Evolutionary conservation across 1,140 invertebrate species (phyloP), one percentile per base, ranked within the genome.

Genomic region (Bombus sibiricus): DNA sequence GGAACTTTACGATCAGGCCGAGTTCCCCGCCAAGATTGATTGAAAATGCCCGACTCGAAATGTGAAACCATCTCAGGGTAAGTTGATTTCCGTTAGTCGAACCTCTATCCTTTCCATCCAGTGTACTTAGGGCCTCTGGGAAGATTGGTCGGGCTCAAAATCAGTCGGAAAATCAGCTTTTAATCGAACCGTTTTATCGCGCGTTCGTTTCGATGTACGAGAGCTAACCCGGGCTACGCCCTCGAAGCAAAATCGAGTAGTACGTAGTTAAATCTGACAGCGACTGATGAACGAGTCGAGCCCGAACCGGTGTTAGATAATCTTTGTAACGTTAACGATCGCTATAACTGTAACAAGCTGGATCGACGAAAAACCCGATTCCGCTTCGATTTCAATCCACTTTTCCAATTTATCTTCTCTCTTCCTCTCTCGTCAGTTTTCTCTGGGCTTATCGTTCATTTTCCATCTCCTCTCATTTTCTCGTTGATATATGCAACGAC

Each of bases 311-410:
- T 83, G 47, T 62, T 37, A 76, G 77, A 81, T 85, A 86, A 88
- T 88, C 83, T 88, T 74, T 66, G 71, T 62, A 78, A 91, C 79
- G 82, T 78, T 89, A 91, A 90, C 90, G 75, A 91, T 92, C 74
- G 87, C 76, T 85, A 85, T 85, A 86, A 91, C 81, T 81, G 82
- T 86, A 90, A 88, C 85, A 73, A 90, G 71, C 68, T 79, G 64
- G 80, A 90, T 89, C 85, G 86, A 87, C 25, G 68, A 39, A 71
- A 71, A 71, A 75, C 66, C 80, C 81, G 62, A 47, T 68, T 68
- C 25, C 37, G 37, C 22, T 71, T 85, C 85, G 91, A 88, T 90
- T 85, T 88, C 86, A 91, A 91, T 91, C 85, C 89, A 90, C 68
- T 83, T 34, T 43, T 74, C 47, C 47, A 73, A 22, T 64, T 64